phyloP scores from a whole-genome alignment of 2,888 invertebrate species.

The Drosophila robusta region DNA sequence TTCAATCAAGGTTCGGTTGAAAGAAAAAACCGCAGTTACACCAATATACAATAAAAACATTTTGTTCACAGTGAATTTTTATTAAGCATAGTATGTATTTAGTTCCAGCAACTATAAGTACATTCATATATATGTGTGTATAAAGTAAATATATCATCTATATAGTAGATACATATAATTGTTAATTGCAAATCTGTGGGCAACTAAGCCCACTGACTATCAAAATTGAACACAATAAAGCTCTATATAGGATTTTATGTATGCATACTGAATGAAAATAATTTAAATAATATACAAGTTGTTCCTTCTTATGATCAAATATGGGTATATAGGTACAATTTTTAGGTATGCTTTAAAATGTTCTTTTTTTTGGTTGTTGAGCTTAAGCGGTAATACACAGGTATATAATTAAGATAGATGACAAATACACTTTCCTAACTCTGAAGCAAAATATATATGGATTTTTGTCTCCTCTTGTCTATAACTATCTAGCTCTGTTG shows the following conservation, averaged over 20 bases:
- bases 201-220: slow-evolving; percentile 39
- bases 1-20: too few relatives aligned
- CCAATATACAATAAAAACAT: too few relatives aligned
- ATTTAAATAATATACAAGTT: slow-evolving; percentile 1
- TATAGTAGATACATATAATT: slow-evolving; percentile 22
- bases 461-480: not conserved
- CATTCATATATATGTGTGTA: slow-evolving; percentile 27
- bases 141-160: slow-evolving; percentile 26
- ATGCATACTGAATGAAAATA: slow-evolving; percentile 29
- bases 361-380: slow-evolving; percentile 19
- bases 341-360: not conserved
- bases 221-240: slow-evolving; percentile 73
- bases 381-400: slow-evolving; percentile 36
- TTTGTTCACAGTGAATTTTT: slow-evolving; percentile 41
- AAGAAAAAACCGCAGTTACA: too few relatives aligned
- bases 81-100: slow-evolving; percentile 39
- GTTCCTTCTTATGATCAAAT: slow-evolving; percentile 2
- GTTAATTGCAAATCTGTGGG: slow-evolving; percentile 39
- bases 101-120: slow-evolving; percentile 41
- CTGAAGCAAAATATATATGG: not conserved
- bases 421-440: slow-evolving; percentile 6
- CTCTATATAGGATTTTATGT: slow-evolving; percentile 56
- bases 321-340: slow-evolving; percentile 1
- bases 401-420: slow-evolving; percentile 10
- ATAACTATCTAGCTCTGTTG: slow-evolving; percentile 1